Evolutionary conservation across 2,797 vertebrate species (phyloP), one percentile per base, ranked within the genome.

Genomic region (Sebastes diaconus): DNA sequence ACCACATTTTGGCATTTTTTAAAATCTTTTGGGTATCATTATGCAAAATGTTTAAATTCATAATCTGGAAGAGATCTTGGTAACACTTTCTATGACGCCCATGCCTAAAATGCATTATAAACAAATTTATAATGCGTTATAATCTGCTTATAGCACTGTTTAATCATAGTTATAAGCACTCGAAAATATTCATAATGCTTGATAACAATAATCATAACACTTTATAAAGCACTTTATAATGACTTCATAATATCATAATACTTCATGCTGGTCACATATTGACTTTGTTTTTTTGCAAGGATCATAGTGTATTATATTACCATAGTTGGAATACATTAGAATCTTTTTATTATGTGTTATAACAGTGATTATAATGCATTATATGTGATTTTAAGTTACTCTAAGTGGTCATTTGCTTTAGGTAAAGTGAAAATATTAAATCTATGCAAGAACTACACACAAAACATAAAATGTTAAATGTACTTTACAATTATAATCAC

Each of bases 91-190:
- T 54, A 54, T 54, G 52, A 55, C 1, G 8, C 50, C 20, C 20
- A 52, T 52, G 50, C 14, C 50, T 9, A 52, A 1, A 1, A 52
- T 52, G 2, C 20, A 52, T 46, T 46, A 46, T 42, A 46, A 20
- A 46, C 16, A 46, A 18, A 18, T 0, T 1, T 52, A 4, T n/a
- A 52, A 52, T 52, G 0, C 3, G 3, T 64, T 39, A 14, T 63
- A 52, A n/a, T 52, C 50, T 52, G 50, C 50, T 52, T 4, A 52
- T 9, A 20, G 50, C 20, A 52, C 20, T n/a, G 0, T 52, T 0
- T 52, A 46, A 46, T 46, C 42, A 46, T 20, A 46, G 42, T 46
- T 46, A 18, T 46, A 46, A 46, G 16, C 42, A 46, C 42, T 18
- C 16, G 0, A 18, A 18, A 8, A 46, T 54, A 54, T 54, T 54